These are phyloP conservation scores for Drosophila paranaensis DNA, from an alignment of 2,888 invertebrate species.

Conservation along the genomic window DNA sequence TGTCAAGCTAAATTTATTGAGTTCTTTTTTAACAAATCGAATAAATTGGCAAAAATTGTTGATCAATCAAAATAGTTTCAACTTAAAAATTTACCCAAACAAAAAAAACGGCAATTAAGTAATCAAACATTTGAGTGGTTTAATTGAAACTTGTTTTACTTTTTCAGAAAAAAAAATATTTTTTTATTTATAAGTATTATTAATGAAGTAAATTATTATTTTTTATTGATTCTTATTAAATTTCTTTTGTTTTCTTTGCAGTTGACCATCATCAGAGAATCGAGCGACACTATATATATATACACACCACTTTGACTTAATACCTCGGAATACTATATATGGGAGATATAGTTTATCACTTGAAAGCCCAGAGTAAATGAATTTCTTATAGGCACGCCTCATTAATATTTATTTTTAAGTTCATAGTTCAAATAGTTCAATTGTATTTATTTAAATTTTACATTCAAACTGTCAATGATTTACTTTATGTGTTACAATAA, in stretches of 20 bases:
- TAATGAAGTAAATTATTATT: too few relatives aligned
- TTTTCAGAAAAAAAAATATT: background rate
- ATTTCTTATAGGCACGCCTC: background rate
- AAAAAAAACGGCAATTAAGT: background rate
- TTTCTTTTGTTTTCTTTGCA: constrained; percentile 33
- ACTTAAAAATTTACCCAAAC: background rate
- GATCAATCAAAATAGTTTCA: background rate
- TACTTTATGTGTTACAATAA: constrained; percentile 7
- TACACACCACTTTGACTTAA: constrained; percentile 5
- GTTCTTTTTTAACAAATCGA: background rate
- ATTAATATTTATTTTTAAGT: constrained; percentile 10
- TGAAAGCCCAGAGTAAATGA: background rate
- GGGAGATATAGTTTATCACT: constrained; percentile 1
- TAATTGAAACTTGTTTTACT: background rate
- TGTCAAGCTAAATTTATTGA: background rate
- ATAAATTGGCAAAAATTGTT: constrained; percentile 13
- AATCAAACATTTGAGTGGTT: background rate
- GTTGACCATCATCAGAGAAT: constrained; percentile 8
- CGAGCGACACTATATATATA: background rate
- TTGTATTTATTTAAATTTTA: constrained; percentile 10
- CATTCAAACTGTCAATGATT: constrained; percentile 1
- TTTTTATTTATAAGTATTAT: background rate
- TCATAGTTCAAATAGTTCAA: constrained; percentile 11
- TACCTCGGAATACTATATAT: background rate
- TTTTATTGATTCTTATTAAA: background rate